Percentiles rank a stretch among this genome's conserved stretches.
Conservation (phyloP, 1,140 invertebrate species). For the Brachionus rubens region DNA sequence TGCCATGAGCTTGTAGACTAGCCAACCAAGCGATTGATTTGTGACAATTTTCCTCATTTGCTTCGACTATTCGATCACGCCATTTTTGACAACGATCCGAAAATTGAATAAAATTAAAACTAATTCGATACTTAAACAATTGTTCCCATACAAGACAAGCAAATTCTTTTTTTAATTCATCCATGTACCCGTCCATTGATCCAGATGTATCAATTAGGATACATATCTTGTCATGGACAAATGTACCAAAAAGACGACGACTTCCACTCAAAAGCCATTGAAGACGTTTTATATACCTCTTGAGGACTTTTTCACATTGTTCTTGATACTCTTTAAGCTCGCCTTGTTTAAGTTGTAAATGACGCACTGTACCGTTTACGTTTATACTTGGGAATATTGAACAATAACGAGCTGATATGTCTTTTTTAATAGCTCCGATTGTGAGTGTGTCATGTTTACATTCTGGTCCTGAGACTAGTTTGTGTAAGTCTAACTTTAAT, state of each 20-base stretch:
- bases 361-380: constrained; percentile 58
- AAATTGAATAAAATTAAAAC: constrained; percentile 60
- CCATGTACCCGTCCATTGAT: constrained; percentile 58
- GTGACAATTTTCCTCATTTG: constrained; percentile 57
- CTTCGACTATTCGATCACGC: constrained; percentile 52
- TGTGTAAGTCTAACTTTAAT: constrained; percentile 57
- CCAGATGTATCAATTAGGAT: constrained; percentile 61
- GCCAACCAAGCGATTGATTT: constrained; percentile 58
- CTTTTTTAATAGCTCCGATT: constrained; percentile 56
- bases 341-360: constrained; percentile 58
- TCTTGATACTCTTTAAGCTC: constrained; percentile 58
- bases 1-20: constrained; percentile 54
- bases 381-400: constrained; percentile 60
- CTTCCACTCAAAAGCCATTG: constrained; percentile 61
- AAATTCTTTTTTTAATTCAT: constrained; percentile 59
- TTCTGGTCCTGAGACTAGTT: constrained; percentile 57
- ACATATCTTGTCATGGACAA: constrained; percentile 55
- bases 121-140: constrained; percentile 54
- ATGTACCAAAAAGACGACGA: constrained; percentile 57
- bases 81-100: constrained; percentile 56
- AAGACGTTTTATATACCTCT: constrained; percentile 56
- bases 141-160: constrained; percentile 60
- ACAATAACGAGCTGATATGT: constrained; percentile 56
- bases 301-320: constrained; percentile 55
- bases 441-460: constrained; percentile 55